Evolutionary conservation across 2,888 invertebrate species (phyloP).

Genomic region (Galerucella calmariensis): DNA sequence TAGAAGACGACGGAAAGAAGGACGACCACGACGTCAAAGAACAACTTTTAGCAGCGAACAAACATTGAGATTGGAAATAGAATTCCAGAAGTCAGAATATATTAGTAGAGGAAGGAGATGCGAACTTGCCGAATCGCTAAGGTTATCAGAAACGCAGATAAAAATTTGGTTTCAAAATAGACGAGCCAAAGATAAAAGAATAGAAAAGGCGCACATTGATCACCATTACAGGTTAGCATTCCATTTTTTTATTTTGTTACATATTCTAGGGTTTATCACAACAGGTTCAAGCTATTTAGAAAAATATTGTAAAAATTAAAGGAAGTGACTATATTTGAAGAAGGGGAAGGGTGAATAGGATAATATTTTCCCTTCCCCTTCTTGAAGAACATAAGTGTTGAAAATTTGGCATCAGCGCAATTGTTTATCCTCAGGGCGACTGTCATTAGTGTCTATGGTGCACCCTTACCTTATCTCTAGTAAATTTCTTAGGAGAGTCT

Average conservation of each 20-base stretch:
- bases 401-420: too few species aligned
- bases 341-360: neutral
- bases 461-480: too few species aligned
- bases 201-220: constrained; percentile 95
- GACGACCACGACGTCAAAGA: constrained; percentile 86
- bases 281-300: too few species aligned
- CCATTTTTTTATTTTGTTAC: too few species aligned
- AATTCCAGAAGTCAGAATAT: constrained; percentile 92
- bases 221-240: constrained; percentile 86
- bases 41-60: constrained; percentile 96
- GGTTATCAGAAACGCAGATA: constrained; percentile 82
- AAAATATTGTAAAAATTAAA: too few species aligned
- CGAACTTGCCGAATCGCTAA: constrained; percentile 78
- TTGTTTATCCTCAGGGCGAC: too few species aligned
- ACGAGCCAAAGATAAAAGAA: constrained; percentile 94
- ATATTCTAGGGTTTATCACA: too few species aligned
- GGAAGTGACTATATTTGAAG: neutral
- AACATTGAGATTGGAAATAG: constrained; percentile 88
- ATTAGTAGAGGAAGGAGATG: constrained; percentile 87
- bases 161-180: constrained; percentile 96
- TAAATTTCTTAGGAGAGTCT: too few species aligned
- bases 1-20: constrained; percentile 85
- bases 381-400: too few species aligned
- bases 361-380: too few species aligned
- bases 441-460: too few species aligned